Percentiles rank a stretch among this genome's conserved stretches.
phyloP scores from a whole-genome alignment of 1,140 invertebrate genomes.

The Drosophila lacertosa region DNA sequence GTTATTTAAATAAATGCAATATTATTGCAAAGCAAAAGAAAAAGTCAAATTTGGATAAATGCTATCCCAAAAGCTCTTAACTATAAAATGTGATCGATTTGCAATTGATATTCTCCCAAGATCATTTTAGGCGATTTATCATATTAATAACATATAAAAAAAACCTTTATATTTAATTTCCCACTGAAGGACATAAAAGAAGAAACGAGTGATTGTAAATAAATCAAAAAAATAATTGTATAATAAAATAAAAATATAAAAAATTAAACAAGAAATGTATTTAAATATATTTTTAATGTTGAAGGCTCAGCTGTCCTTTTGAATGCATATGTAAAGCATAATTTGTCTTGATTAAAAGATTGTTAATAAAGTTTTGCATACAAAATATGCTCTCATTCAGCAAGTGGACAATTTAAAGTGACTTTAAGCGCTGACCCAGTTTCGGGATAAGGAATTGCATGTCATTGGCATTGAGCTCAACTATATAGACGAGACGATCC shows the following conservation, averaged over 20 bases:
- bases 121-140: too few species aligned
- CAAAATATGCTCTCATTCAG: conserved; percentile 2
- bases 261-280: neutral
- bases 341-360: conserved; percentile 20
- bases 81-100: too few species aligned
- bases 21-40: too few species aligned
- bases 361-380: conserved; percentile 4
- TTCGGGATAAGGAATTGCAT: conserved; percentile 28
- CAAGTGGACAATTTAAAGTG: conserved; percentile 14
- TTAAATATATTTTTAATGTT: neutral
- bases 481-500: conserved; percentile 28
- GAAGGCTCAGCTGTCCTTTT: conserved; percentile 4
- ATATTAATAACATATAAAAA: too few species aligned
- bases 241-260: neutral
- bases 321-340: neutral
- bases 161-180: too few species aligned
- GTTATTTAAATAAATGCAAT: too few species aligned
- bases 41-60: too few species aligned
- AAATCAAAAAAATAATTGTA: too few species aligned
- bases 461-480: conserved; percentile 27
- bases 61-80: too few species aligned
- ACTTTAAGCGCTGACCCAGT: conserved; percentile 33
- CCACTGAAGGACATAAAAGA: too few species aligned
- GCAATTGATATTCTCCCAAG: too few species aligned
- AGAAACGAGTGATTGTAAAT: too few species aligned